Evolutionary conservation across 2,888 invertebrate genomes (phyloP), one percentile per base, ranked within the genome.

Genomic region (Teleiodes luculella): DNA sequence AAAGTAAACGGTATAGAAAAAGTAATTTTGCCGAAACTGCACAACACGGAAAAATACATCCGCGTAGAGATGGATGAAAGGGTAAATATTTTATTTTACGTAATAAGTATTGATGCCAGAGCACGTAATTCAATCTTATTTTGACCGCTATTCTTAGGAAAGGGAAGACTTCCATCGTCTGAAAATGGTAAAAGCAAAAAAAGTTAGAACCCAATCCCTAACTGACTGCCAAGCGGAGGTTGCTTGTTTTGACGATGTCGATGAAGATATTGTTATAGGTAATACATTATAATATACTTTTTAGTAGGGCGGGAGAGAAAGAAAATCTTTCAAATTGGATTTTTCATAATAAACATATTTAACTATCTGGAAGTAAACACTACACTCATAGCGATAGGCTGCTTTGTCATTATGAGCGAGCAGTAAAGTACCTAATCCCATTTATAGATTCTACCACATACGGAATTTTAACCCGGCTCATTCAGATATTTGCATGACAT

Each of bases 1-100:
- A 89, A 89, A 66, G 82, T 87, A 7, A 88, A 89, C 54, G 88
- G 87, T 1, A 89, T 90, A 51, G 87, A 88, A 65, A 90, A 89
- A 69, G 83, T 87, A 0, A 89, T 88, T 10, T 74, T 90, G 72
- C 90, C 89, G 3, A 87, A 88, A 59, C 64, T 89, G 47, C 68
- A 69, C 8, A 88, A 87, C 53, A 90, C 90, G 3, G 85, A 88
- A 74, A 74, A 55, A 39, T 89, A 90, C 59, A 89, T 90, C 56
- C 58, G 78, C 51, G 80, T 72, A 63, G 89, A 90, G 76, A 83
- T 90, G 77, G 90, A 88, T 57, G 89, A 90, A 68, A 75, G 83
- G 76, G 89, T 90, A 72, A 55, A 6, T 33, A 33, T 33, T 8
- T 33, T 33, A 39, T 10, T 41, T 43, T 28, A 43, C 6, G 13